Evolutionary conservation across 2,113 vertebrate species (phyloP), one percentile per base, ranked within the genome.

Genomic region (Pycnonotus jocosus): DNA sequence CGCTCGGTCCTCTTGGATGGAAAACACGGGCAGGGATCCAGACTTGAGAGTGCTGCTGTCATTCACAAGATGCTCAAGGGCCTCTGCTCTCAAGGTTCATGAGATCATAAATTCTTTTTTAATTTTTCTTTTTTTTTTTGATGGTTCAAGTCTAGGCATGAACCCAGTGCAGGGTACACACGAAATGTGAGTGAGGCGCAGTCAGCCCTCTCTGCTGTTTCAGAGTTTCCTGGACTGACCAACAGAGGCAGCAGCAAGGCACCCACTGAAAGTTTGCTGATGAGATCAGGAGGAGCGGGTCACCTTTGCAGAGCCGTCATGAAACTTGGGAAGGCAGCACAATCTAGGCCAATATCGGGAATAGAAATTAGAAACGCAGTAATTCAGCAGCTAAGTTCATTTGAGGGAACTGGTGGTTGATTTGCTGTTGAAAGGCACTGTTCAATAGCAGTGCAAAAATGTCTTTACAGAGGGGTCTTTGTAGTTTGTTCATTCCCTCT

Each of bases 31-130:
- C 94, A 93, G 50, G 86, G 88, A 93, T 93, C 94, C 94, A 96
- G 92, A 28, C 79, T 86, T 84, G 15, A 91, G 89, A 94, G 78
- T 61, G 87, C 90, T 92, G 92, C 87, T 97, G 95, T 94, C 93
- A 95, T 95, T 96, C 94, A 94, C 80, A 40, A 86, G 92, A 96
- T 90, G 94, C 95, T 94, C 69, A 84, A 95, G 92, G 91, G 95
- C 86, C 92, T 95, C 86, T 94, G 90, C 71, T 95, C 88, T 95
- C 90, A 91, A 96, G 93, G 94, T 94, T 95, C 91, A 82, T 94
- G 96, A 96, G 88, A 88, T 95, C 95, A 96, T 93, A 97, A 95
- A 94, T 97, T 93, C 78, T 91, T 81, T 61, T 91, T 93, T 64
- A 60, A 47, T 91, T 93, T 93, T 79, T 68, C 42, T 35, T 80